Conservation (phyloP, 2,888 invertebrate species). For the Glaucopsyche alexis region DNA sequence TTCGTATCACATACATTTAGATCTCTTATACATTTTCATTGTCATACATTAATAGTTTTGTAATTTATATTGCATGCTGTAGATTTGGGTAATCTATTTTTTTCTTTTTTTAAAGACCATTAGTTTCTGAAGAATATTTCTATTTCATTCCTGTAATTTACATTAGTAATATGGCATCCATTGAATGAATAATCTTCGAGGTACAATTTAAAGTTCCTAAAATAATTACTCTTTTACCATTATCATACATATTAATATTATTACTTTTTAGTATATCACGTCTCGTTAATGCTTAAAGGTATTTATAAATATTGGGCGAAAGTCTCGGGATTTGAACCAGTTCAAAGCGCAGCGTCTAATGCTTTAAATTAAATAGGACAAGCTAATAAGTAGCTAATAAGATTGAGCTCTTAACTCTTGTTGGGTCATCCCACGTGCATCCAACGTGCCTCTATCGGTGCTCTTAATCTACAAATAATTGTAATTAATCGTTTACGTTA, state of each 20-base stretch:
- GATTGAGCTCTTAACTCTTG: neutral
- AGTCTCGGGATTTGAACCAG: too few species aligned
- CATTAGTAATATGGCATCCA: too few species aligned
- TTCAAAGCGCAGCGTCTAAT: neutral
- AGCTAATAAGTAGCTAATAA: neutral
- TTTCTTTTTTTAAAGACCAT: neutral
- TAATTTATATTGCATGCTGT: neutral
- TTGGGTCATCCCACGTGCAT: neutral
- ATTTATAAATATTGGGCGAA: too few species aligned
- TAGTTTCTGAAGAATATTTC: neutral
- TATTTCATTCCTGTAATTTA: too few species aligned
- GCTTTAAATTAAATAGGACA: neutral
- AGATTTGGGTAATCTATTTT: neutral
- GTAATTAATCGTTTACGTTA: slow-evolving; percentile 1
- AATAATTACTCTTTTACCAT: neutral
- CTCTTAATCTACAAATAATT: neutral
- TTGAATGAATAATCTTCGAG: too few species aligned
- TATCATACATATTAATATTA: too few species aligned
- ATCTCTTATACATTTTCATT: neutral
- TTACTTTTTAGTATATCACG: too few species aligned
- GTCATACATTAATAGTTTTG: neutral
- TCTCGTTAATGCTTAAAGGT: too few species aligned
- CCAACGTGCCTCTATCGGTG: neutral
- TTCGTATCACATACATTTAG: neutral
- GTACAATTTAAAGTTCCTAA: neutral